These are phyloP conservation scores for Drosophila austrosaltans DNA, from an alignment of 2,888 invertebrate genomes.

Conservation along the genomic window DNA sequence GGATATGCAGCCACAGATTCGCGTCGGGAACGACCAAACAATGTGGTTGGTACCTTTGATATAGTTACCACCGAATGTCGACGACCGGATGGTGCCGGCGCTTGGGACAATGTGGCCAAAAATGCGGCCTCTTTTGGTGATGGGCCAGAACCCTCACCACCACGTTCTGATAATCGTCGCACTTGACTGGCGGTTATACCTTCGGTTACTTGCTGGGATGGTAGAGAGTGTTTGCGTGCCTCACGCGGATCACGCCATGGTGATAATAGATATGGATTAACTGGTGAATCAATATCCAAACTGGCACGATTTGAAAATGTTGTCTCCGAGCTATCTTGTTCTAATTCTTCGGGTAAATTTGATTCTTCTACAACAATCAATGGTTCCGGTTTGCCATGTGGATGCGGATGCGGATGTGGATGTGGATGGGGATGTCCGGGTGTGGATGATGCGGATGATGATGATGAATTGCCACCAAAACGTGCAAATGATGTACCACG, in stretches of 20 bases:
- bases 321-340: conserved; percentile 83
- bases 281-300: conserved; percentile 90
- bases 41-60: conserved; percentile 90
- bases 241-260: conserved; percentile 91
- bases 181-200: conserved; percentile 95
- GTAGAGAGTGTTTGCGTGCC: conserved; percentile 91
- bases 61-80: conserved; percentile 94
- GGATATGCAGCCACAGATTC: conserved; percentile 93
- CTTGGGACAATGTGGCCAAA: conserved; percentile 91
- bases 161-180: conserved; percentile 91
- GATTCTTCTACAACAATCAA: conserved; percentile 93
- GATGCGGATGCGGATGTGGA: background rate
- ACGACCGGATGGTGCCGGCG: conserved; percentile 89
- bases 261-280: conserved; percentile 91
- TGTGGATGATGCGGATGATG: conserved; percentile 14
- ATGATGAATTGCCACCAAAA: conserved; percentile 80
- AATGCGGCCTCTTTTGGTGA: conserved; percentile 92
- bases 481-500: conserved; percentile 88
- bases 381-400: conserved; percentile 86
- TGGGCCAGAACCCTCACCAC: conserved; percentile 89
- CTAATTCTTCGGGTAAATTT: conserved; percentile 88
- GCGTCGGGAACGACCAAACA: conserved; percentile 91
- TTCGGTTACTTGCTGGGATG: conserved; percentile 92
- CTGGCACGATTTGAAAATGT: conserved; percentile 86
- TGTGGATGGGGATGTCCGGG: conserved; percentile 37